These are phyloP conservation scores for Synanthedon myopaeformis DNA, from an alignment of 2,888 invertebrate genomes.

Conservation along the genomic window DNA sequence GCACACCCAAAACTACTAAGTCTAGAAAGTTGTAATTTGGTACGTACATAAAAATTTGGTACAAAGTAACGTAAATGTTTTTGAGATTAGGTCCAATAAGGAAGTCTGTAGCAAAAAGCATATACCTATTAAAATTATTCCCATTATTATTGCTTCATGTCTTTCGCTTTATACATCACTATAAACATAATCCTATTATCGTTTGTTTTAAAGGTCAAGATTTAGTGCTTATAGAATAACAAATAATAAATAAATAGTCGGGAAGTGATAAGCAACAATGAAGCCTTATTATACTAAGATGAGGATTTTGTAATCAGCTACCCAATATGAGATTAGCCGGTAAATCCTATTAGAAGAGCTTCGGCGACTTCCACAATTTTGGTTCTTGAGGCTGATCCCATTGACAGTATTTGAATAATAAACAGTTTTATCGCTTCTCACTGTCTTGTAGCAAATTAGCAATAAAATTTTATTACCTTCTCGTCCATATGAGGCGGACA, in stretches of 20 bases:
- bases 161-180: too few relatives aligned
- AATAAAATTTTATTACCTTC: conserved; percentile 40
- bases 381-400: conserved; percentile 18
- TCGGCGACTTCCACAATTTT: conserved; percentile 30
- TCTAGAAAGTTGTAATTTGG: too few relatives aligned
- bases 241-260: neutral
- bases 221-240: too few relatives aligned
- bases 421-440: neutral
- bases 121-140: too few relatives aligned
- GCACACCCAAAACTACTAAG: too few relatives aligned
- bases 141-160: too few relatives aligned
- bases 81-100: too few relatives aligned
- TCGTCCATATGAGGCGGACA: conserved; percentile 12
- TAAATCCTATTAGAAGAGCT: conserved; percentile 25
- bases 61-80: too few relatives aligned
- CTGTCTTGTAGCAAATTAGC: conserved; percentile 20
- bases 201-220: too few relatives aligned
- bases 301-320: conserved; percentile 24
- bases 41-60: too few relatives aligned
- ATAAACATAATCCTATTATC: too few relatives aligned
- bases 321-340: conserved; percentile 40
- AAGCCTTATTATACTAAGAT: conserved; percentile 33
- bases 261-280: conserved; percentile 16
- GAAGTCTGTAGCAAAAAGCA: too few relatives aligned
- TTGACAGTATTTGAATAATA: neutral